A percentile compares a stretch with the other conserved stretches of the same genome.
These are phyloP conservation scores for Philopedon plagiatum DNA, from an alignment of 2,888 invertebrate genomes.

Conservation along the genomic window DNA sequence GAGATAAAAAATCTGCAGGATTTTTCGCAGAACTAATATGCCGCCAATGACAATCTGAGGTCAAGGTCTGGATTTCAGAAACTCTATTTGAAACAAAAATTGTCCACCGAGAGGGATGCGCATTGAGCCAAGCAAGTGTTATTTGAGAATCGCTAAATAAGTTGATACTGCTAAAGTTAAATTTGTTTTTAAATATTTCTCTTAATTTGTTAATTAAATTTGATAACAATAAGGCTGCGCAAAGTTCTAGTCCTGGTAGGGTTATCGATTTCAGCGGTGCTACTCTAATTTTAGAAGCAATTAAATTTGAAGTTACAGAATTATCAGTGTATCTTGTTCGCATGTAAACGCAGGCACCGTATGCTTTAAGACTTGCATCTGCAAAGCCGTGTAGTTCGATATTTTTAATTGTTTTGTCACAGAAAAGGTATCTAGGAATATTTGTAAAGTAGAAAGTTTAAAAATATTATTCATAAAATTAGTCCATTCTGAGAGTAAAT, in stretches of 20 bases:
- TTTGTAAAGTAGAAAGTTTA: conserved; percentile 7
- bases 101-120: conserved; percentile 17
- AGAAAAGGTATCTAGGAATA: conserved; percentile 39
- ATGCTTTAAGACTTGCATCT: conserved; percentile 21
- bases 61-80: conserved; percentile 28
- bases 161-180: conserved; percentile 16
- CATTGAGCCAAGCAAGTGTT: conserved; percentile 4
- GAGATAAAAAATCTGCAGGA: conserved; percentile 29
- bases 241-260: conserved; percentile 41
- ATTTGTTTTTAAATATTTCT: conserved; percentile 1
- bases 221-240: conserved; percentile 23
- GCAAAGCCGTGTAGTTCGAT: conserved; percentile 10
- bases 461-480: neutral
- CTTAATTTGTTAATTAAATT: conserved; percentile 12
- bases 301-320: neutral
- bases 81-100: conserved; percentile 26
- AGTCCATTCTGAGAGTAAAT: neutral
- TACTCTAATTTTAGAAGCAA: conserved; percentile 12
- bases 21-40: conserved; percentile 40
- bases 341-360: conserved; percentile 6
- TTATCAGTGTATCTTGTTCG: conserved; percentile 1
- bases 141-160: conserved; percentile 28
- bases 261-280: conserved; percentile 20
- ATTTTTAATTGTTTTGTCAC: neutral
- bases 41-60: conserved; percentile 31